Percentiles rank a stretch among this genome's conserved stretches.
Conservation (phyloP, 2,113 vertebrate species). For the Hyla sarda region DNA sequence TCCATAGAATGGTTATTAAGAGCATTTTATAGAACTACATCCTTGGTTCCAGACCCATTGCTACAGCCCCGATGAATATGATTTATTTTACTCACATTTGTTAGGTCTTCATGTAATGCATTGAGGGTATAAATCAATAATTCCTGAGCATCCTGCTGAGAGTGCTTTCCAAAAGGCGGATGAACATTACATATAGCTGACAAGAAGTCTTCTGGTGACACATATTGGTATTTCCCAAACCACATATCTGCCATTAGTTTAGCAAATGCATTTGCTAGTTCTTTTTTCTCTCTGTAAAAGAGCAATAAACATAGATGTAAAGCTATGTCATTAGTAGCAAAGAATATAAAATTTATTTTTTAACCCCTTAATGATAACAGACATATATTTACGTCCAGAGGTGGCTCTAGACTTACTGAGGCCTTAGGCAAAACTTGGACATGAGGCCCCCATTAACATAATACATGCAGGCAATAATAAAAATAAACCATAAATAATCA, state of each 20-base stretch:
- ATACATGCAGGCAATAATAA: too few relatives aligned
- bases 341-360: neutral
- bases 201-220: slow-evolving; percentile 73
- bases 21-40: neutral
- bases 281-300: slow-evolving; percentile 64
- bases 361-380: too few relatives aligned
- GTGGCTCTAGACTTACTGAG: too few relatives aligned
- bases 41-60: neutral
- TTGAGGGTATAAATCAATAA: slow-evolving; percentile 84
- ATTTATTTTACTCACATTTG: slow-evolving; percentile 69
- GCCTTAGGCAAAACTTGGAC: too few relatives aligned
- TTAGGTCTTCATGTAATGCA: slow-evolving; percentile 80
- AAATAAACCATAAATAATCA: too few relatives aligned
- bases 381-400: too few relatives aligned
- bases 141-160: slow-evolving; percentile 86
- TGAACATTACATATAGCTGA: slow-evolving; percentile 71
- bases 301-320: neutral
- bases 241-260: slow-evolving; percentile 80
- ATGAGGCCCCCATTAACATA: too few relatives aligned
- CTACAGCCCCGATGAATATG: neutral
- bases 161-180: slow-evolving; percentile 74
- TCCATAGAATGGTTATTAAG: too few relatives aligned
- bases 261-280: slow-evolving; percentile 73
- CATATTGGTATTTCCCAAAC: slow-evolving; percentile 72
- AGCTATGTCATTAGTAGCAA: neutral